These are phyloP conservation scores for Anneissia japonica DNA, from an alignment of 35 echinoderm and acorn worm genomes.

Conservation along the genomic window DNA sequence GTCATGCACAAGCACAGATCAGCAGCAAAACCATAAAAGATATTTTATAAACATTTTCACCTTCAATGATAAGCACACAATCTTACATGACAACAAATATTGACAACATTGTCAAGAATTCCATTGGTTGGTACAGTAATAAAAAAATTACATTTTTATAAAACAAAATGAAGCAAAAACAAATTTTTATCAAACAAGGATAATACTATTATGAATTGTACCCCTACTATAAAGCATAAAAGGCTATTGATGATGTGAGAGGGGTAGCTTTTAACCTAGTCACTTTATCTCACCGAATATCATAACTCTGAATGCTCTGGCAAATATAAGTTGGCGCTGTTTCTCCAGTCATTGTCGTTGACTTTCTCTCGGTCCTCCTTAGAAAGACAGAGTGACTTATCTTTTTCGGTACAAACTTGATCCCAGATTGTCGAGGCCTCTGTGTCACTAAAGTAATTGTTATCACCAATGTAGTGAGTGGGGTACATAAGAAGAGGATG, in stretches of 20 bases:
- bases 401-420: background rate
- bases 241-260: background rate
- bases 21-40: too few species aligned
- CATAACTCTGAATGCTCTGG: background rate
- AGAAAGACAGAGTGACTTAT: background rate
- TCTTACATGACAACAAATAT: too few species aligned
- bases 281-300: background rate
- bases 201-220: too few species aligned
- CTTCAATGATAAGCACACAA: too few species aligned
- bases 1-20: too few species aligned
- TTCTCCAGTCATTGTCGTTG: background rate
- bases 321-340: background rate
- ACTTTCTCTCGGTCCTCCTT: background rate
- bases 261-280: background rate
- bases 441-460: conserved; percentile 17
- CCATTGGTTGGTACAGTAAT: too few species aligned
- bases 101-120: too few species aligned
- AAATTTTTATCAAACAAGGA: too few species aligned
- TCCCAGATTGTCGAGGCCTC: conserved; percentile 3
- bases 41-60: too few species aligned
- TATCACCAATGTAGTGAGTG: conserved; percentile 5
- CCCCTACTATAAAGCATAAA: too few species aligned
- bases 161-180: too few species aligned
- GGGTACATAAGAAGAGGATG: background rate
- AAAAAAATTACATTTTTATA: too few species aligned